Conservation (phyloP, 1,140 invertebrate species). For the Leptinotarsa lineolata region DNA sequence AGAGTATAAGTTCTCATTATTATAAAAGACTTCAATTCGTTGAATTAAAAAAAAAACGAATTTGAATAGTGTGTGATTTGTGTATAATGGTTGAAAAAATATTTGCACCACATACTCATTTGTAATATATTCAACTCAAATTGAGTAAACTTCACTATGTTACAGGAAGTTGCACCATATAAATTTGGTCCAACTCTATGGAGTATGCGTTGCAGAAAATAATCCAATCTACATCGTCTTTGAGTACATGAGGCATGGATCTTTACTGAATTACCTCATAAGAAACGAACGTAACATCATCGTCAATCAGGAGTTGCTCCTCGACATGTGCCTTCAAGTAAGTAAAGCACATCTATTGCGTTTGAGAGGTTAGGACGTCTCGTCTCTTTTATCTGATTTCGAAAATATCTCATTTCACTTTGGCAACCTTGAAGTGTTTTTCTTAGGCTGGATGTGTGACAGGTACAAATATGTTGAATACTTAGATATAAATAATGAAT, state of each 20-base stretch:
- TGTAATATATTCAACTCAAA: not conserved
- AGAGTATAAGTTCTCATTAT: too few species aligned
- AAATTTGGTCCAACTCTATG: conserved; percentile 94
- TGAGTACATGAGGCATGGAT: conserved; percentile 94
- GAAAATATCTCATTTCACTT: too few species aligned
- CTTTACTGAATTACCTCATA: conserved; percentile 87
- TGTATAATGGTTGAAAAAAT: not conserved
- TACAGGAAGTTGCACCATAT: conserved; percentile 87
- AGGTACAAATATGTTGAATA: too few species aligned
- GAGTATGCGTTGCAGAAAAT: conserved; percentile 89
- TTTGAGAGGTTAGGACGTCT: not conserved
- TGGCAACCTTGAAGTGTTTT: too few species aligned
- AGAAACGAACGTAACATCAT: conserved; percentile 79
- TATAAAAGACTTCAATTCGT: too few species aligned
- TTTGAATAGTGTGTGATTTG: too few species aligned
- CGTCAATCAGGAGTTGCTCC: conserved; percentile 77
- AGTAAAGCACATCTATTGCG: conserved; percentile 16
- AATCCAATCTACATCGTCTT: conserved; percentile 95
- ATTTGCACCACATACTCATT: too few species aligned
- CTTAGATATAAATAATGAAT: too few species aligned
- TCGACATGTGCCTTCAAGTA: conserved; percentile 95
- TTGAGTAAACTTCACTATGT: not conserved
- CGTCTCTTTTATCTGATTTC: too few species aligned
- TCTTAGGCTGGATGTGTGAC: too few species aligned
- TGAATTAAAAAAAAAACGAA: too few species aligned